phyloP scores from a whole-genome alignment of 2,888 invertebrate genomes.

The Esperia sulphurella region DNA sequence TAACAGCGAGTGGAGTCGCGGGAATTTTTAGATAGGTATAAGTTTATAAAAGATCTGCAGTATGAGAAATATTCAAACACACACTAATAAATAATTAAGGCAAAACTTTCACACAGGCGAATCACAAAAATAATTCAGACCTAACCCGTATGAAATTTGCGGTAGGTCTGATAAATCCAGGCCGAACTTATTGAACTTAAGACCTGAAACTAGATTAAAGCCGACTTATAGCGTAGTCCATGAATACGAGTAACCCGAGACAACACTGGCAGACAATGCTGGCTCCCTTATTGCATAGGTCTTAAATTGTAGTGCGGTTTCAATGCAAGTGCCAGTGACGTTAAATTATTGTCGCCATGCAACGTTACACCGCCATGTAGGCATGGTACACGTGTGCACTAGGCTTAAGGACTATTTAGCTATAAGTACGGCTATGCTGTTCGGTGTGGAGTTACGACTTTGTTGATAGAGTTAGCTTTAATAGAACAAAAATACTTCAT shows the following conservation, averaged over 20 bases:
- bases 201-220: slow-evolving; percentile 25
- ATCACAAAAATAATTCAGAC: too few species aligned
- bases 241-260: slow-evolving; percentile 69
- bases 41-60: too few species aligned
- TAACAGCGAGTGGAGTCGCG: too few species aligned
- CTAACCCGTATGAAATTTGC: background rate
- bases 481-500: too few species aligned
- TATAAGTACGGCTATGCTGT: slow-evolving; percentile 34
- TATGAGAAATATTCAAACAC: too few species aligned
- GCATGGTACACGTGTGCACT: slow-evolving; percentile 56
- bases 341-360: slow-evolving; percentile 74
- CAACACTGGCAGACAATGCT: slow-evolving; percentile 64
- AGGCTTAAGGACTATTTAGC: slow-evolving; percentile 48
- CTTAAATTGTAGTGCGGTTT: slow-evolving; percentile 76
- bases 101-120: too few species aligned
- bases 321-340: slow-evolving; percentile 74
- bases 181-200: background rate
- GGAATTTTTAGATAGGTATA: too few species aligned
- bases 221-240: slow-evolving; percentile 50
- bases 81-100: too few species aligned
- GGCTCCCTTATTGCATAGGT: slow-evolving; percentile 74
- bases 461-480: too few species aligned
- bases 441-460: slow-evolving; percentile 21
- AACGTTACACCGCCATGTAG: slow-evolving; percentile 60
- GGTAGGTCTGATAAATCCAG: slow-evolving; percentile 5